Evolutionary conservation across 1,140 invertebrate species (phyloP).

Genomic region (Nasonia longicornis): DNA sequence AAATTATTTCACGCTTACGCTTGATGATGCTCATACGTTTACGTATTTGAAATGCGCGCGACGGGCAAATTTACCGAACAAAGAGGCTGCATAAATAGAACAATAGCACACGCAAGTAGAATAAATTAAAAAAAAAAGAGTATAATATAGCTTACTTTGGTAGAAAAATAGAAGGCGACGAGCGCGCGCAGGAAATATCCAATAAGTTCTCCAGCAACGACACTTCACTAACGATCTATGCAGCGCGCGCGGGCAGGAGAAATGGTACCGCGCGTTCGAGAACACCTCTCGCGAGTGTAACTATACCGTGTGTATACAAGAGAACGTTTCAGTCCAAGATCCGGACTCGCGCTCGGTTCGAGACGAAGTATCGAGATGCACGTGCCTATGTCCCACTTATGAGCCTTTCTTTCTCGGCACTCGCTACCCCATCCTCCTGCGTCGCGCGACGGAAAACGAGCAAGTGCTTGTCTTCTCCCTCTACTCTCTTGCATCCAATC

Average conservation of each 20-base stretch:
- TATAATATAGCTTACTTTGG: conserved; percentile 2
- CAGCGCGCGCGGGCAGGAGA: no score
- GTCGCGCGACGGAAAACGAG: neutral
- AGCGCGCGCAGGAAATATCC: neutral
- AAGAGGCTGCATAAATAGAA: neutral
- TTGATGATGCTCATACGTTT: no score
- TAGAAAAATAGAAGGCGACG: neutral
- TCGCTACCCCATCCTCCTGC: conserved; percentile 26
- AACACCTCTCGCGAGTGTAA: neutral
- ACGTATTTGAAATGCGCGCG: no score
- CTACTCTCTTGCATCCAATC: neutral
- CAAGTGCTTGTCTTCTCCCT: neutral
- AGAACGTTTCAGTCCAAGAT: conserved; percentile 38
- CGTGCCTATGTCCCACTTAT: conserved; percentile 67
- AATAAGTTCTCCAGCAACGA: neutral
- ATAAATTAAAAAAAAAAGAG: neutral
- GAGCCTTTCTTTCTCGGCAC: conserved; percentile 46
- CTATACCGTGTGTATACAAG: neutral
- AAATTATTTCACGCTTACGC: no score
- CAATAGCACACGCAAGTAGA: neutral
- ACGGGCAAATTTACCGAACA: neutral
- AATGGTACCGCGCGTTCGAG: conserved; percentile 5
- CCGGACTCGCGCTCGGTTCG: conserved; percentile 59
- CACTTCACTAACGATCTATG: neutral
- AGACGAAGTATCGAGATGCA: conserved; percentile 64